Evolutionary conservation across 2,113 vertebrate genomes (phyloP).

Genomic region (Hypanus sabinus): DNA sequence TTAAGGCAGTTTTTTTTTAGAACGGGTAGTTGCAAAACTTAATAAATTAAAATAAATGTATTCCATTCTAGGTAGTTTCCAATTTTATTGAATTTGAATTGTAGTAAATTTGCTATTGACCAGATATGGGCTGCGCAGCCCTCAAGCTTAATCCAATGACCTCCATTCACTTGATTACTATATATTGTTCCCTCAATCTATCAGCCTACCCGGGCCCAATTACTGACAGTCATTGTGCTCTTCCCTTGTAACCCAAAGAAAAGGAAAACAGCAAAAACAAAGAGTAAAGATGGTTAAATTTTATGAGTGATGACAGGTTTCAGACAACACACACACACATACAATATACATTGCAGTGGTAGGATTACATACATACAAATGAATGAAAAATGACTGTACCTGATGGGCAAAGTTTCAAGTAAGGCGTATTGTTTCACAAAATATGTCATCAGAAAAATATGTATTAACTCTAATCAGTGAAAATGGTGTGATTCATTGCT

Average conservation of each 20-base stretch:
- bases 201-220: conserved; percentile 39
- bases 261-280: conserved; percentile 17
- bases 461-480: conserved; percentile 64
- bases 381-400: conserved; percentile 50
- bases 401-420: conserved; percentile 57
- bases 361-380: conserved; percentile 39
- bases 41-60: conserved; percentile 52
- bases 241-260: conserved; percentile 33
- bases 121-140: conserved; percentile 45
- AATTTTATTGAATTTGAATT: conserved; percentile 59
- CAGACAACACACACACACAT: conserved; percentile 33
- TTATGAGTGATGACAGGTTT: conserved; percentile 37
- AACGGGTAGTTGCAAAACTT: not conserved
- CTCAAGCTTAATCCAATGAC: conserved; percentile 45
- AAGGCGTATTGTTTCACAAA: conserved; percentile 61
- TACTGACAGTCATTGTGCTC: conserved; percentile 42
- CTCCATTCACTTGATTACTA: conserved; percentile 48
- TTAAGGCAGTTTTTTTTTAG: not conserved
- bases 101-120: conserved; percentile 58
- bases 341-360: conserved; percentile 30
- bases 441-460: conserved; percentile 59
- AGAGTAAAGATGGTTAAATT: conserved; percentile 36
- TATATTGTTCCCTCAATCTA: conserved; percentile 41
- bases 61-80: conserved; percentile 46
- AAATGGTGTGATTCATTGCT: conserved; percentile 66